A percentile compares a stretch with the other conserved stretches of the same genome.
phyloP scores from a whole-genome alignment of 1,140 invertebrate species.

The Apis mellifera region Amel_HAv3.1 CM009944.2:7735501-7736000 shows the following conservation, averaged over 20 bases:
- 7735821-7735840: conserved; percentile 21
- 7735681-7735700: no score
- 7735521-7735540: no score
- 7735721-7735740: background rate
- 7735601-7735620: no score
- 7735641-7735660: no score
- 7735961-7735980: background rate
- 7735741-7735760: background rate
- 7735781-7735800: background rate
- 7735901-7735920: conserved; percentile 46
- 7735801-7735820: background rate
- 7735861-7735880: conserved; percentile 22
- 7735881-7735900: conserved; percentile 59
- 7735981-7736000: background rate
- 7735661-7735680: no score
- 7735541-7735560: no score
- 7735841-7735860: conserved; percentile 10
- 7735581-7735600: no score
- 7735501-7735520: no score
- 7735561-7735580: no score
- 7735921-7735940: conserved; percentile 55
- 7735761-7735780: background rate
- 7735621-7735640: no score
- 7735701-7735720: background rate
- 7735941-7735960: conserved; percentile 12